These are phyloP conservation scores for Pristionchus entomophagus DNA, from an alignment of 2,888 invertebrate species.

Conservation along the genomic window DNA sequence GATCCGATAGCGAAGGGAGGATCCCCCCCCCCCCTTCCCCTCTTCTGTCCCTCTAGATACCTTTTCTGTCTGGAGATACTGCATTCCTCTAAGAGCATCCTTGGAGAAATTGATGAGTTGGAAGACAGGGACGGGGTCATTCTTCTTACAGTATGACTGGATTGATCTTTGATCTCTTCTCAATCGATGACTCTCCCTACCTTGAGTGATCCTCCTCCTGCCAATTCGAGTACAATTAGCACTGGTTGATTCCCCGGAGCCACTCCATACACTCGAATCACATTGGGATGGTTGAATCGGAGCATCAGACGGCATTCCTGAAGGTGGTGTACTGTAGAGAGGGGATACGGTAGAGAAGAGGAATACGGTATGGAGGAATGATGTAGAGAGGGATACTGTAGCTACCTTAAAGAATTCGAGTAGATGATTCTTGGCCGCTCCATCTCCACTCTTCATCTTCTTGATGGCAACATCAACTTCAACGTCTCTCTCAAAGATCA, in stretches of 20 bases:
- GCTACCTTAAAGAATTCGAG: conserved; percentile 38
- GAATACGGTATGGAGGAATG: background rate
- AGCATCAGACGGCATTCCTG: conserved; percentile 43
- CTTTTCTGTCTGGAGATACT: conserved; percentile 35
- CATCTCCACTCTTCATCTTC: conserved; percentile 45
- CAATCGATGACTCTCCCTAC: background rate
- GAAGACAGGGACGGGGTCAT: conserved; percentile 34
- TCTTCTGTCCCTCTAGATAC: too few species aligned
- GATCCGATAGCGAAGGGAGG: background rate
- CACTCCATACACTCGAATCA: conserved; percentile 33
- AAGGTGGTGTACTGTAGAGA: background rate
- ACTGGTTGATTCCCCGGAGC: conserved; percentile 27
- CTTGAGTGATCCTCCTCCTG: conserved; percentile 42
- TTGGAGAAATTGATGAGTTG: conserved; percentile 27
- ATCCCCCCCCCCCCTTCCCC: too few species aligned
- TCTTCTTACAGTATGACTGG: conserved; percentile 40
- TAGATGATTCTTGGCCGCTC: conserved; percentile 3
- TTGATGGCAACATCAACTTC: conserved; percentile 15
- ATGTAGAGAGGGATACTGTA: background rate
- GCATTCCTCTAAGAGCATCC: conserved; percentile 35
- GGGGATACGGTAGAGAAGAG: background rate
- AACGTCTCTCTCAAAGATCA: conserved; percentile 8
- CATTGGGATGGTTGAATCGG: conserved; percentile 44
- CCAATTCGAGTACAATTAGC: conserved; percentile 38
- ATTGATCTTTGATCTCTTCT: conserved; percentile 17